Evolutionary conservation across 2,888 invertebrate genomes (phyloP).

Genomic region (Rapana venosa): DNA sequence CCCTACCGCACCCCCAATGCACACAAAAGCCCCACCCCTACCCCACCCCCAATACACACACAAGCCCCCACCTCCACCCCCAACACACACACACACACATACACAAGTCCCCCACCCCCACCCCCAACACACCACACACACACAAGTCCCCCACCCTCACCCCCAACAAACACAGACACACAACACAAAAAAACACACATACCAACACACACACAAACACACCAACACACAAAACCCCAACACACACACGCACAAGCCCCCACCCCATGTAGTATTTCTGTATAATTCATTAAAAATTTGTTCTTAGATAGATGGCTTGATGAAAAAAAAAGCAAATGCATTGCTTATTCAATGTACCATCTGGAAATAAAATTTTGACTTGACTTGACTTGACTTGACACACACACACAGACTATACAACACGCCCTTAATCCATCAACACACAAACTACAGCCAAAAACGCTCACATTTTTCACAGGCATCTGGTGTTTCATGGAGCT

Average conservation of each 20-base stretch:
- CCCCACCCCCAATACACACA: neutral
- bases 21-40: neutral
- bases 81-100: neutral
- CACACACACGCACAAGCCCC: neutral
- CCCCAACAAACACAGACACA: neutral
- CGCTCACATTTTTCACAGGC: conserved; percentile 54
- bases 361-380: no score
- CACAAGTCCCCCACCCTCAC: neutral
- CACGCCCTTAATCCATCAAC: neutral
- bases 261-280: no score
- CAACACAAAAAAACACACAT: no score
- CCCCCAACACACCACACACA: neutral
- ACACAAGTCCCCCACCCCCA: neutral
- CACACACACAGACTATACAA: conserved; percentile 4
- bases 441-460: neutral
- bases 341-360: no score
- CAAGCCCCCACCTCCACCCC: neutral
- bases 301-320: no score
- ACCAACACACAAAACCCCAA: neutral
- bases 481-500: conserved; percentile 64
- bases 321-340: no score
- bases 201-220: neutral
- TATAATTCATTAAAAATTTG: no score
- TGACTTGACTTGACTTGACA: no score
- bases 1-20: neutral